Percentiles rank a stretch among this genome's conserved stretches.
These are phyloP conservation scores for Polydrusus pterygomalis DNA, from an alignment of 2,888 invertebrate species.

Conservation along the genomic window DNA sequence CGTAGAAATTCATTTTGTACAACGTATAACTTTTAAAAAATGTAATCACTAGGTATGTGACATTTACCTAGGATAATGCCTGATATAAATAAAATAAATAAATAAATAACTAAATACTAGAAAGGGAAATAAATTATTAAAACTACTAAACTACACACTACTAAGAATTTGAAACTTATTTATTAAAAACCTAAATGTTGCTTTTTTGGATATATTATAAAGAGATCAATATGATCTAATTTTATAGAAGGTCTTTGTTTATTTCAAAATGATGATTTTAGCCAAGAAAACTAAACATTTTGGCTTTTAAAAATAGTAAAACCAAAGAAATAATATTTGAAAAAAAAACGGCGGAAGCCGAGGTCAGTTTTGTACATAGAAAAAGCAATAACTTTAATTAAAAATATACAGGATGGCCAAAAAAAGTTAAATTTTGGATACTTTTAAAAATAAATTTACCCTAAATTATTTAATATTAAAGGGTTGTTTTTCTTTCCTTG, in stretches of 20 bases:
- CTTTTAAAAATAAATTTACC: no score
- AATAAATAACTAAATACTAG: constrained; percentile 76
- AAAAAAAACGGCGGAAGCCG: constrained; percentile 35
- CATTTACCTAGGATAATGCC: constrained; percentile 72
- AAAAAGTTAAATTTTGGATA: not conserved
- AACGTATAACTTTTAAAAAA: not conserved
- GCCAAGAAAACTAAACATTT: constrained; percentile 48
- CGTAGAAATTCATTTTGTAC: no score
- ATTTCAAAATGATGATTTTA: constrained; percentile 4
- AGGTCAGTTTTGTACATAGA: constrained; percentile 26
- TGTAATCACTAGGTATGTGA: constrained; percentile 70
- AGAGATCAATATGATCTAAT: constrained; percentile 35
- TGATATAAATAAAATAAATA: constrained; percentile 64
- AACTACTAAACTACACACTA: constrained; percentile 39
- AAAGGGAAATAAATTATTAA: constrained; percentile 69
- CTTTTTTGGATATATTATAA: constrained; percentile 29
- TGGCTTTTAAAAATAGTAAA: constrained; percentile 39
- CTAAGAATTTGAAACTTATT: constrained; percentile 12
- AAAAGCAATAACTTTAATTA: not conserved
- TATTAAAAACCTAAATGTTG: constrained; percentile 54
- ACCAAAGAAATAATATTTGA: constrained; percentile 52
- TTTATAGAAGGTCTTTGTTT: constrained; percentile 3
- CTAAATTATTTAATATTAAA: no score
- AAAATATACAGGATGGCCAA: constrained; percentile 2
- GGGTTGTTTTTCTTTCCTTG: not conserved